phyloP scores from a whole-genome alignment of 2,888 invertebrate genomes.

The Drosophila planitibia region DNA sequence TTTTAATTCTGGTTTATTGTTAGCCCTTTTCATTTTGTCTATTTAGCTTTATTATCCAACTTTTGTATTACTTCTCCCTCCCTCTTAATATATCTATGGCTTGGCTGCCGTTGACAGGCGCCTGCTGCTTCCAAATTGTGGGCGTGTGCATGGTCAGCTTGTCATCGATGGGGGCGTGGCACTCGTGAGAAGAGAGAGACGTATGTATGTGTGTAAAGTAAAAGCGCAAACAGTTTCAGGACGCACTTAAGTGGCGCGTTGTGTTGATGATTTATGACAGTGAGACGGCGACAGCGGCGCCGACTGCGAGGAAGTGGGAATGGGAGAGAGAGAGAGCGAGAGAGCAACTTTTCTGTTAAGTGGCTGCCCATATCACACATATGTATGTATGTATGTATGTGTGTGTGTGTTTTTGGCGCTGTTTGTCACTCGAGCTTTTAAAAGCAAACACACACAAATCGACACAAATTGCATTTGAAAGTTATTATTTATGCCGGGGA shows the following conservation, averaged over 20 bases:
- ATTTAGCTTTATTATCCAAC: slow-evolving; percentile 18
- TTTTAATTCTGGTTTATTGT: slow-evolving; percentile 34
- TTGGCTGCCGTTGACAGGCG: slow-evolving; percentile 56
- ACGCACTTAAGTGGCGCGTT: slow-evolving; percentile 77
- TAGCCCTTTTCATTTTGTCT: slow-evolving; percentile 1
- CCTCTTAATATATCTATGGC: slow-evolving; percentile 12
- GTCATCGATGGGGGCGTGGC: slow-evolving; percentile 62
- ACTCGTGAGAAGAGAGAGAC: slow-evolving; percentile 1
- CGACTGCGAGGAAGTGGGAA: slow-evolving; percentile 5
- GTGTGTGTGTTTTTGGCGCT: slow-evolving; percentile 23
- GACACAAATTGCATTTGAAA: slow-evolving; percentile 78
- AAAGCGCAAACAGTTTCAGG: slow-evolving; percentile 77
- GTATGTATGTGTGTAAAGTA: slow-evolving; percentile 48
- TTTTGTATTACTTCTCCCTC: slow-evolving; percentile 31
- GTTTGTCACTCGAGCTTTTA: slow-evolving; percentile 55
- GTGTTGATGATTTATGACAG: slow-evolving; percentile 78
- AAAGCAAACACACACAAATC: slow-evolving; percentile 54
- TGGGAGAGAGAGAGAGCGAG: slow-evolving; percentile 6
- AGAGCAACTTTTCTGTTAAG: slow-evolving; percentile 55
- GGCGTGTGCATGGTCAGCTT: slow-evolving; percentile 62
- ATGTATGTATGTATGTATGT: slow-evolving; percentile 1
- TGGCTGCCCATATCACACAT: slow-evolving; percentile 43
- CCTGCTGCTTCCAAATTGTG: slow-evolving; percentile 49
- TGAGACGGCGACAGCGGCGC: slow-evolving; percentile 16
- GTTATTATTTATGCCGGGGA: slow-evolving; percentile 75